Conservation (phyloP, 2,113 vertebrate species). For the Dissostichus mawsoni region DNA sequence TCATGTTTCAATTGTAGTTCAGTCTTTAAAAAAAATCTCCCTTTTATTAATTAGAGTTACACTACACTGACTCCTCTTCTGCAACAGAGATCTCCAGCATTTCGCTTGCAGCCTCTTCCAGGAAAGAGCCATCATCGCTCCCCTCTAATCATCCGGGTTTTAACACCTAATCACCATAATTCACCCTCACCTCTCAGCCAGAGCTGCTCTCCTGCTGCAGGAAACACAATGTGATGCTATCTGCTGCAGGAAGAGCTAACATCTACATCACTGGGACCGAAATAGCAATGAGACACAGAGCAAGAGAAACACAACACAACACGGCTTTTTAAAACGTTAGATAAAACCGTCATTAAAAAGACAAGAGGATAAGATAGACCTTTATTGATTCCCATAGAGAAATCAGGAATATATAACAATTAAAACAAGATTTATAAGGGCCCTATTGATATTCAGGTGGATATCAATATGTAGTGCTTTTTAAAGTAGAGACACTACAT, state of each 20-base stretch:
- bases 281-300: background rate
- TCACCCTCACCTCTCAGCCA: constrained; percentile 56
- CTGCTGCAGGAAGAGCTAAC: constrained; percentile 11
- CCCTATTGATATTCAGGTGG: too few species aligned
- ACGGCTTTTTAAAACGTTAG: too few species aligned
- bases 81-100: background rate
- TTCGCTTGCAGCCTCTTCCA: constrained; percentile 12
- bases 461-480: too few species aligned
- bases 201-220: constrained; percentile 19
- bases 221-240: constrained; percentile 24
- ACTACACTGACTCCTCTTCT: background rate
- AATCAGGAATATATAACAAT: too few species aligned
- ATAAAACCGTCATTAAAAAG: too few species aligned
- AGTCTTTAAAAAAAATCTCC: background rate
- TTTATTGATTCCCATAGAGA: too few species aligned
- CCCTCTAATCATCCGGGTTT: constrained; percentile 36
- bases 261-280: constrained; percentile 13
- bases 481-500: too few species aligned
- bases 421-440: too few species aligned
- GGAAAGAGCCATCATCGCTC: constrained; percentile 29
- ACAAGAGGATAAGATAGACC: too few species aligned
- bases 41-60: background rate
- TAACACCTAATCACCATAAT: constrained; percentile 60
- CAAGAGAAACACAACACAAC: too few species aligned
- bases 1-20: background rate